Evolutionary conservation across 2,888 invertebrate genomes (phyloP).

Genomic region (Synanthedon andrenaeformis): DNA sequence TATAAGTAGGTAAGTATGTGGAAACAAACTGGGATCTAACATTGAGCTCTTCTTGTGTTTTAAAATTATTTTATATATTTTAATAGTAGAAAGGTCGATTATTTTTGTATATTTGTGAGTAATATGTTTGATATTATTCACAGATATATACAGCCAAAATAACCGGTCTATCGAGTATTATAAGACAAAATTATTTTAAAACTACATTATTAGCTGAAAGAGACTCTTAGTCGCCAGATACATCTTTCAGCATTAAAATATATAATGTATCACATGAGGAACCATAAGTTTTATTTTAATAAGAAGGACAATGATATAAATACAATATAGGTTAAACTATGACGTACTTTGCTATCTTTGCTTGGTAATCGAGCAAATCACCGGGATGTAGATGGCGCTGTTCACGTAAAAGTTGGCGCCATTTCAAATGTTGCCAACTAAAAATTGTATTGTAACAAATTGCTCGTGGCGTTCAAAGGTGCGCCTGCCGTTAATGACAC

Average conservation of each 20-base stretch:
- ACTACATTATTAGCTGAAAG: constrained; percentile 8
- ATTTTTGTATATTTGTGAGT: too few species aligned
- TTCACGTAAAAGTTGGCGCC: constrained; percentile 44
- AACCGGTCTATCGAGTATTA: too few species aligned
- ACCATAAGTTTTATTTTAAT: constrained; percentile 18
- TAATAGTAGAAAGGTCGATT: too few species aligned
- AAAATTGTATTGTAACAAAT: constrained; percentile 39
- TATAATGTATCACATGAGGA: constrained; percentile 16
- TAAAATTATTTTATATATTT: too few species aligned
- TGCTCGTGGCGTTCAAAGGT: constrained; percentile 20
- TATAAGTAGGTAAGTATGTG: too few species aligned
- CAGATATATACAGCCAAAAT: too few species aligned
- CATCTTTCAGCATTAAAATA: neutral
- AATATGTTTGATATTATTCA: too few species aligned
- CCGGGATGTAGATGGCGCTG: constrained; percentile 31
- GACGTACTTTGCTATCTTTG: constrained; percentile 36
- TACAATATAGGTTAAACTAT: constrained; percentile 32
- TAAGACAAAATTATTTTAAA: too few species aligned
- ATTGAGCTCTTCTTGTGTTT: too few species aligned
- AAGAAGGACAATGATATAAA: constrained; percentile 24
- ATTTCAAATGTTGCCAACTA: constrained; percentile 45
- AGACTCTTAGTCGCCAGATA: constrained; percentile 21
- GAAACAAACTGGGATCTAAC: too few species aligned
- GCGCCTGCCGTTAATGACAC: neutral
- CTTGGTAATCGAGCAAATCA: constrained; percentile 26